Percentiles rank a stretch among this genome's conserved stretches.
These are phyloP conservation scores for Herpailurus yagouaroundi DNA, from an alignment of 2,113 vertebrate species.

Conservation along the genomic window DNA sequence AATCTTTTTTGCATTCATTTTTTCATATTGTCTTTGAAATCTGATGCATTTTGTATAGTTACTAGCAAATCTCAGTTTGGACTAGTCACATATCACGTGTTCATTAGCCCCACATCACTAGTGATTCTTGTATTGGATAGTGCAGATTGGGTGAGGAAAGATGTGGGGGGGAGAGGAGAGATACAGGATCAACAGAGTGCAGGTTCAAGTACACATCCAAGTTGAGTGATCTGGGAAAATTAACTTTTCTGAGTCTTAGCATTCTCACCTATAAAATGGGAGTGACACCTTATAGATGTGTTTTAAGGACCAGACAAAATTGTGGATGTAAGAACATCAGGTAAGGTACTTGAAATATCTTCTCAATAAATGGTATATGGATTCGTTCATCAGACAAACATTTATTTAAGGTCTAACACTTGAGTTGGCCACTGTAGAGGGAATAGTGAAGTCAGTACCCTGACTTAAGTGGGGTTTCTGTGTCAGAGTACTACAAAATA, in stretches of 20 bases:
- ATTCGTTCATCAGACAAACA: neutral
- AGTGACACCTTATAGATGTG: neutral
- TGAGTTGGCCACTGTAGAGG: neutral
- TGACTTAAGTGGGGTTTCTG: neutral
- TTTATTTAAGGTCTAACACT: neutral
- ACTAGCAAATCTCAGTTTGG: neutral
- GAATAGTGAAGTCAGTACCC: neutral
- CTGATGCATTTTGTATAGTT: neutral
- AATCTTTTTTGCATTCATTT: neutral
- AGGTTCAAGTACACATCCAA: neutral
- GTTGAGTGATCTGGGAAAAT: neutral
- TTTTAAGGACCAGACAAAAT: neutral
- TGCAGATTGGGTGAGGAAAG: neutral
- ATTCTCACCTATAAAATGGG: neutral
- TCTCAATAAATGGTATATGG: neutral
- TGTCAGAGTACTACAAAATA: neutral
- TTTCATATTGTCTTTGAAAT: neutral
- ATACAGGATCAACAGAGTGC: neutral
- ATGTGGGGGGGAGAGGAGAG: neutral
- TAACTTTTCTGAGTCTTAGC: neutral
- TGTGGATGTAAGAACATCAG: neutral
- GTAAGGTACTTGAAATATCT: neutral
- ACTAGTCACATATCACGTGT: neutral
- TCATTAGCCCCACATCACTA: neutral
- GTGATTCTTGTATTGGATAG: neutral